Evolutionary conservation across 2,797 vertebrate species (phyloP), one percentile per base, ranked within the genome.

Genomic region (Ceryle rudis): DNA sequence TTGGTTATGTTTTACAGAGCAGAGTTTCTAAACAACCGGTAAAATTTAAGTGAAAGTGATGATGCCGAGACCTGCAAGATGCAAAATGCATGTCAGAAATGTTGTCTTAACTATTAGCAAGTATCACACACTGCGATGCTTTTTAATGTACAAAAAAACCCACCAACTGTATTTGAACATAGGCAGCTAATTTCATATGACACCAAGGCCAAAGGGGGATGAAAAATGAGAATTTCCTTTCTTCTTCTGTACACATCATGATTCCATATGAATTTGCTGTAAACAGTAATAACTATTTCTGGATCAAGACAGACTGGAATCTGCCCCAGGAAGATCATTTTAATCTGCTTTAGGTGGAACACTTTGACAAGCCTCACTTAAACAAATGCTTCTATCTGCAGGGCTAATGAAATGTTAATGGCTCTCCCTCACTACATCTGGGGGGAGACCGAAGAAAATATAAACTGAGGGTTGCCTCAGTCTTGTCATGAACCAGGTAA

Each of bases 261-360:
- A 84, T 62, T 78, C 37, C 58, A 46, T 8, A 81, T 3, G 14
- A 89, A 64, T 80, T 73, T 70, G 23, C 66, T 44, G 19, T 46
- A 86, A 93, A 79, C 29, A 78, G 28, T 58, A 90, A 20, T 71
- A 88, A 93, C 42, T 47, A 86, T 41, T 86, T 91, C 62, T 84
- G 77, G 90, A 47, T 55, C 42, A 39, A 72, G 72, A 77, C 83
- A 46, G 33, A 66, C 3, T 91, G 66, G 37, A 84, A 90, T 19
- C 17, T 64, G 35, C 20, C 17, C 35, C 51, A 77, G 77, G 46
- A 92, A 82, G 28, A 54, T 54, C 8, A 89, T 49, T 87, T 82
- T 77, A 49, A 61, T 52, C 39, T 89, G 39, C 39, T 41, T 79
- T 35, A 65, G 25, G 11, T 41, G 7, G 26, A 72, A 79, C 0